Percentiles rank a stretch among this genome's conserved stretches.
Conservation (phyloP, 2,113 vertebrate species). For the Phasianus colchicus region DNA sequence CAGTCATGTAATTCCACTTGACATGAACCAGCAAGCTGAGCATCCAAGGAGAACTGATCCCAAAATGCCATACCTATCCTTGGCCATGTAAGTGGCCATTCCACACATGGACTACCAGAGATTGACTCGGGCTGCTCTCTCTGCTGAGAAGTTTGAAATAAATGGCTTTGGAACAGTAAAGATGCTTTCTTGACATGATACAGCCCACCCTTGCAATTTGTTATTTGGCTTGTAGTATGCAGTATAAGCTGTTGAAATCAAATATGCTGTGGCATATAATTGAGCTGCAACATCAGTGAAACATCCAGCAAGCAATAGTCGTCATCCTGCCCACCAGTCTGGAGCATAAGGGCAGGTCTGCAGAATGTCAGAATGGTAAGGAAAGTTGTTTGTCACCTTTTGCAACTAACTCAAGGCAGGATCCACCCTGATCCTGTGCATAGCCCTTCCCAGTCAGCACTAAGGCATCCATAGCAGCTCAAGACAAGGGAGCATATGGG, state of each 20-base stretch:
- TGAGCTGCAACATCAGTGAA: background rate
- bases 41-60: background rate
- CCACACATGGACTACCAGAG: fast-evolving
- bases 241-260: background rate
- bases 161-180: background rate
- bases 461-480: background rate
- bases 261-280: background rate
- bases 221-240: background rate
- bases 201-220: background rate
- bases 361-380: background rate
- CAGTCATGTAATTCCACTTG: background rate
- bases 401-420: background rate
- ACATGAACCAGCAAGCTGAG: background rate
- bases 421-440: background rate
- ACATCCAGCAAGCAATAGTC: background rate
- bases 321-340: background rate
- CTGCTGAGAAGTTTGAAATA: constrained; percentile 3
- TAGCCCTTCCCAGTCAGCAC: background rate
- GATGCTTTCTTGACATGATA: background rate
- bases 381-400: background rate
- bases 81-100: background rate
- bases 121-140: background rate
- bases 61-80: background rate
- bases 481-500: background rate
- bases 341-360: background rate